These are phyloP conservation scores for Martes martes DNA, from an alignment of 2,113 vertebrate species.

Conservation along the genomic window DNA sequence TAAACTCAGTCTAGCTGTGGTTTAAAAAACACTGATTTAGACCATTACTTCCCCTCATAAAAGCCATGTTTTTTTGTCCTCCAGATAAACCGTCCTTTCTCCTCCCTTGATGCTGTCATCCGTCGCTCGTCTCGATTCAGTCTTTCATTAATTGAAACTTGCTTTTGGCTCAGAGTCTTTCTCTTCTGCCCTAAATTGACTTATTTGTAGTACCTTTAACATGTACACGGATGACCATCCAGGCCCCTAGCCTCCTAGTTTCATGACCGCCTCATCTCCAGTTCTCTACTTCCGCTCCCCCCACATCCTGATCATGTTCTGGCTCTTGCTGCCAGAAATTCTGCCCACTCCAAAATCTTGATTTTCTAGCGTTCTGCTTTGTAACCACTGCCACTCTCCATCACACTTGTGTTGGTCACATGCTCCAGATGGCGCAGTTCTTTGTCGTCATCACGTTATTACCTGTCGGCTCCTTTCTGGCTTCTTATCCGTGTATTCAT, in stretches of 20 bases:
- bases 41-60: background rate
- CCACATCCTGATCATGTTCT: background rate
- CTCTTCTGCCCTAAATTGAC: background rate
- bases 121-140: slow-evolving; percentile 10
- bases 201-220: background rate
- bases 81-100: background rate
- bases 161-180: background rate
- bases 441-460: background rate
- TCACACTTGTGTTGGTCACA: background rate
- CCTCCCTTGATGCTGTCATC: background rate
- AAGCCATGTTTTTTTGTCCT: slow-evolving; percentile 44
- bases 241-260: background rate
- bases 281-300: background rate
- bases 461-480: background rate
- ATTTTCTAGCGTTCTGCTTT: background rate
- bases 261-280: background rate
- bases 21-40: background rate
- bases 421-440: background rate
- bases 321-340: slow-evolving; percentile 25
- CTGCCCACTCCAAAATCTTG: background rate
- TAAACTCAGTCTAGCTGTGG: background rate
- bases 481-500: background rate
- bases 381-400: background rate
- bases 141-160: slow-evolving; percentile 35
- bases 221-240: background rate